phyloP scores from a whole-genome alignment of 2,888 invertebrate species.

The Pterostichus niger region DNA sequence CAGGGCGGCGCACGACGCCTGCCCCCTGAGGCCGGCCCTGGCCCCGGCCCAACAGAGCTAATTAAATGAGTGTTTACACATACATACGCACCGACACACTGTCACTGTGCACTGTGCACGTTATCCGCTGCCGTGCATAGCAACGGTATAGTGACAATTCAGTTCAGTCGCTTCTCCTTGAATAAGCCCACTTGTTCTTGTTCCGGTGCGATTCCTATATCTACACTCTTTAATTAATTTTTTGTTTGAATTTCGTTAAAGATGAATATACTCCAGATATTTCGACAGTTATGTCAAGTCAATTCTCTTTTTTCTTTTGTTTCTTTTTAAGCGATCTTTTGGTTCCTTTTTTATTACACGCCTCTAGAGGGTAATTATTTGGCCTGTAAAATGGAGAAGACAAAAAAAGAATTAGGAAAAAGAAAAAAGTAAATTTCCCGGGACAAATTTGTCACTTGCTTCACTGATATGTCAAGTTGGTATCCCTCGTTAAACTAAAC shows the following conservation, averaged over 20 bases:
- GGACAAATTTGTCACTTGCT: constrained; percentile 57
- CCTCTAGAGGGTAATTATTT: constrained; percentile 51
- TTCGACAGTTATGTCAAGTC: constrained; percentile 35
- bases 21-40: constrained; percentile 42
- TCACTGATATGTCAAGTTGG: constrained; percentile 52
- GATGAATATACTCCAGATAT: constrained; percentile 20
- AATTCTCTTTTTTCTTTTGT: constrained; percentile 19
- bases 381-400: constrained; percentile 51
- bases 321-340: constrained; percentile 34
- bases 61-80: constrained; percentile 56
- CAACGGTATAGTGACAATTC: constrained; percentile 32
- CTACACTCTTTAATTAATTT: constrained; percentile 43
- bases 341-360: constrained; percentile 39
- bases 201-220: background rate
- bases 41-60: constrained; percentile 38
- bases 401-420: constrained; percentile 58
- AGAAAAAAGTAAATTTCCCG: constrained; percentile 60
- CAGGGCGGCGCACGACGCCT: constrained; percentile 7
- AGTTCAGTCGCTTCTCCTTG: constrained; percentile 16
- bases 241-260: constrained; percentile 40
- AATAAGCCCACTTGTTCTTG: constrained; percentile 19
- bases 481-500: constrained; percentile 58
- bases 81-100: constrained; percentile 40
- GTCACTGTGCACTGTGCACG: background rate
- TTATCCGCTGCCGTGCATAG: background rate